Evolutionary conservation across 2,113 vertebrate species (phyloP), one percentile per base, ranked within the genome.

Genomic region (Genyomyrus donnyi): DNA sequence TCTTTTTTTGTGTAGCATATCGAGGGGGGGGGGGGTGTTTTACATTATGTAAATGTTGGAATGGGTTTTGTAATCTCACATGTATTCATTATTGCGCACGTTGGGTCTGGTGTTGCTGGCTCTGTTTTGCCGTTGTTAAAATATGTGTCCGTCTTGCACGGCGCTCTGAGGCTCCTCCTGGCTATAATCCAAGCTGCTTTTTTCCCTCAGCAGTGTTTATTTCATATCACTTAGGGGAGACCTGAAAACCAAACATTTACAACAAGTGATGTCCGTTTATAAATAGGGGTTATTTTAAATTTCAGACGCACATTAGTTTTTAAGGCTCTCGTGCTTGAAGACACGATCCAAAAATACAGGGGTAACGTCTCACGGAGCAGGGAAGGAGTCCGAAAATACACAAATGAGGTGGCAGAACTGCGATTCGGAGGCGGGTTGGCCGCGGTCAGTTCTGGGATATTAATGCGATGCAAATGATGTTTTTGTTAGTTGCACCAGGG

Each of bases 21-120:
- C 27, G 77, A 91, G 49, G 93, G 91, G 90, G 91, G 91, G 70
- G 91, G 89, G 90, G 49, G 91, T 89, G 91, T 96, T 96, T 95
- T 95, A 95, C 95, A 96, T 96, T 96, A 96, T 96, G 96, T 94
- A 96, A 96, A 96, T 96, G 94, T 94, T 88, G 93, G 92, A 95
- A 94, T 91, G 93, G 93, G 90, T 94, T 91, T 90, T 94, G 94
- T 96, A 96, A 96, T 96, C 96, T 96, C 92, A 88, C 94, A 92
- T 93, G 93, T 95, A 96, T 96, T 96, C 96, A 96, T 95, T 94
- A 93, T 89, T 49, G 93, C 93, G 94, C 94, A 95, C 94, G 93
- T 94, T 94, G 94, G 94, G 95, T 93, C 92, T 93, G 92, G 91
- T 93, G 94, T 95, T 95, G 94, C 93, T 90, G 90, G 93, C 95